phyloP scores from a whole-genome alignment of 2,113 vertebrate species.

The Lasiurus borealis region DNA sequence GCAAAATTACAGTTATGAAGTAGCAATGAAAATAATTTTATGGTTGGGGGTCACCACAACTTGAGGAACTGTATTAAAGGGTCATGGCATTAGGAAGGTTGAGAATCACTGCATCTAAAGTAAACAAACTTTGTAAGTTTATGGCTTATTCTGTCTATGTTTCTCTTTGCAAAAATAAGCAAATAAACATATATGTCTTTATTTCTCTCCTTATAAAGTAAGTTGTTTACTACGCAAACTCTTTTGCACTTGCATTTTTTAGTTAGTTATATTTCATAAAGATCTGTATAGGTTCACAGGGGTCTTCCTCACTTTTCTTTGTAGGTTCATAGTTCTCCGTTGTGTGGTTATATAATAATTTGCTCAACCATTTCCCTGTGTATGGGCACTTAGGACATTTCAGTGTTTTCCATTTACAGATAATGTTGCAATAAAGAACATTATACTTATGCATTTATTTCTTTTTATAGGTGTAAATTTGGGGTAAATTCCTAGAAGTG shows the following conservation, averaged over 20 bases:
- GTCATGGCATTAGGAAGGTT: no score
- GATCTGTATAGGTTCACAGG: neutral
- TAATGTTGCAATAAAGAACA: conserved; percentile 16
- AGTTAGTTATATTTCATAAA: conserved; percentile 14
- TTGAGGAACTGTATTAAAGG: no score
- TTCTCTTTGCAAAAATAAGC: conserved; percentile 1
- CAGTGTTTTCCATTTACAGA: neutral
- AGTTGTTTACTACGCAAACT: neutral
- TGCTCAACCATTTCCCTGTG: neutral
- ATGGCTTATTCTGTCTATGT: neutral
- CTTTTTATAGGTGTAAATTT: neutral
- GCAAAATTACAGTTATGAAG: no score
- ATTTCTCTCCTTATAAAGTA: conserved; percentile 1
- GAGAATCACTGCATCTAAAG: neutral
- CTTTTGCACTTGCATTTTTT: neutral
- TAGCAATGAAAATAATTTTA: no score
- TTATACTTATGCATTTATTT: neutral
- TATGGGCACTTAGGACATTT: neutral
- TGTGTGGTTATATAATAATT: neutral
- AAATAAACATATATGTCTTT: neutral
- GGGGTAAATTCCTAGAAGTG: neutral
- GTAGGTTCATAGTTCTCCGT: neutral
- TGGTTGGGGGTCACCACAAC: no score
- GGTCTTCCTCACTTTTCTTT: conserved; percentile 2
- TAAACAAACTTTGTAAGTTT: neutral